These are phyloP conservation scores for Ophonus ardosiacus DNA, from an alignment of 2,888 invertebrate species.

Conservation along the genomic window DNA sequence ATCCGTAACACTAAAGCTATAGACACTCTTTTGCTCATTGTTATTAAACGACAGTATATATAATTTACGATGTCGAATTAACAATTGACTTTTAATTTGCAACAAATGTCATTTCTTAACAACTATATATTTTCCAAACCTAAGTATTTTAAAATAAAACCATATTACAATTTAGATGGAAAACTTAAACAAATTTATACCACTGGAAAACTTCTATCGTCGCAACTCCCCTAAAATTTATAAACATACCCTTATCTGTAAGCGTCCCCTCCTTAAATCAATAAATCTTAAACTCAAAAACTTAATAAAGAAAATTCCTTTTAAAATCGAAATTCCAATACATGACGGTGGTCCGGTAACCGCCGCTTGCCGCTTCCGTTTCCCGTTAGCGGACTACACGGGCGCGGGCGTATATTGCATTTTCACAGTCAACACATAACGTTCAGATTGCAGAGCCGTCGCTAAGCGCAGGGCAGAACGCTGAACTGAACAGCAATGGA, in stretches of 20 bases:
- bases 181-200: neutral
- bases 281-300: slow-evolving; percentile 55
- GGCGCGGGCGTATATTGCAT: slow-evolving; percentile 37
- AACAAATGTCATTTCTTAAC: no score
- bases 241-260: neutral
- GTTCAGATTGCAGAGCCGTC: slow-evolving; percentile 31
- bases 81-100: no score
- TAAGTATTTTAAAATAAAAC: no score
- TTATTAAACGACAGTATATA: no score
- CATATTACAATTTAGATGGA: no score
- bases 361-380: slow-evolving; percentile 28
- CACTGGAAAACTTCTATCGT: neutral
- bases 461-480: neutral
- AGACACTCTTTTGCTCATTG: no score
- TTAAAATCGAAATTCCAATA: slow-evolving; percentile 54
- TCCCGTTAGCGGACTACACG: neutral
- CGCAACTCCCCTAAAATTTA: neutral
- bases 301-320: slow-evolving; percentile 56
- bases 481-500: neutral
- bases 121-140: no score
- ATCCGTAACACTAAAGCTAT: no score
- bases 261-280: slow-evolving; percentile 24
- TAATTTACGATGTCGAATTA: no score
- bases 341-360: slow-evolving; percentile 14
- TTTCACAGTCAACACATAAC: slow-evolving; percentile 48